Evolutionary conservation across 2,888 invertebrate species (phyloP).

Genomic region (Temnothorax ravouxi): DNA sequence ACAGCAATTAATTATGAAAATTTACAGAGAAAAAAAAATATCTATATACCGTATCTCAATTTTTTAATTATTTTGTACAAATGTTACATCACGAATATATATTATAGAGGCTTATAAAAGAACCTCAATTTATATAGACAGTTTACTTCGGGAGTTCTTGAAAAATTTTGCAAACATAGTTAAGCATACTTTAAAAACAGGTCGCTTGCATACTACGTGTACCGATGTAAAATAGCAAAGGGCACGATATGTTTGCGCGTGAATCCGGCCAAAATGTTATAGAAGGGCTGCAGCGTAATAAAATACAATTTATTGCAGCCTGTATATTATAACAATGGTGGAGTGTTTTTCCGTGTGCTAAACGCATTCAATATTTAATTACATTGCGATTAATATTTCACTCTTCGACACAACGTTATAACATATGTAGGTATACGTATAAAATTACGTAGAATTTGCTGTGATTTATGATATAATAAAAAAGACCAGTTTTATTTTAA

Average conservation of each 20-base stretch:
- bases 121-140: neutral
- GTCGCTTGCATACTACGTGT: neutral
- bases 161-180: neutral
- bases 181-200: neutral
- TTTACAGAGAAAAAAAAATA: neutral
- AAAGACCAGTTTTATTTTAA: neutral
- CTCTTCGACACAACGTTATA: neutral
- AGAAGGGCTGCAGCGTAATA: conserved; percentile 8
- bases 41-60: neutral
- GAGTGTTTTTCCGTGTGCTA: neutral
- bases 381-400: neutral
- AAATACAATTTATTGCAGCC: conserved; percentile 22
- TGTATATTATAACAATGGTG: neutral
- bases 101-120: neutral
- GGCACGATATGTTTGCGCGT: neutral
- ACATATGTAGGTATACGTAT: neutral
- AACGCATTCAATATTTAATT: conserved; percentile 25
- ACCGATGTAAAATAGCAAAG: conserved; percentile 36
- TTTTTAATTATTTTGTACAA: neutral
- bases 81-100: neutral
- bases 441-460: neutral
- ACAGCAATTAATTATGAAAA: neutral
- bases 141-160: neutral
- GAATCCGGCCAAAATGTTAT: conserved; percentile 5
- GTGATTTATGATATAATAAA: neutral